Conservation (phyloP, 2,797 vertebrate genomes). For the Xiphophorus birchmanni region DNA sequence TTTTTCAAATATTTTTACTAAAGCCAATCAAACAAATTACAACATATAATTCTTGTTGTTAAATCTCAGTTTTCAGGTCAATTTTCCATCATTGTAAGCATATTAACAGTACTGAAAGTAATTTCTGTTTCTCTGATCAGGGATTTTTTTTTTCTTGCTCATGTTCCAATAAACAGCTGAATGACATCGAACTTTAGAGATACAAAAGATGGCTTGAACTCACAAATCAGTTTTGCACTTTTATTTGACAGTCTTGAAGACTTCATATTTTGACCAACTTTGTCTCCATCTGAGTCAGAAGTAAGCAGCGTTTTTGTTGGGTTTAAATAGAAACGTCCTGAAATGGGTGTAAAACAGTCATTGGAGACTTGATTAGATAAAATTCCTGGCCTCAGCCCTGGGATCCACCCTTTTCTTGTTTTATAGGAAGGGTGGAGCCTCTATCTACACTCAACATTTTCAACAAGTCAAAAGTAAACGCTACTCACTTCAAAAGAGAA, state of each 20-base stretch:
- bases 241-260: not conserved
- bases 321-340: not conserved
- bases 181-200: not conserved
- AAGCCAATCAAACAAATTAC: too few species aligned
- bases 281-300: not conserved
- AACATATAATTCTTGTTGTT: too few species aligned
- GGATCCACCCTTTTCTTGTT: not conserved
- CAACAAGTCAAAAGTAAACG: not conserved
- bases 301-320: not conserved
- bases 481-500: not conserved
- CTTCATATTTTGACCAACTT: not conserved
- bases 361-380: constrained; percentile 3
- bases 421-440: not conserved
- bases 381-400: not conserved
- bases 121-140: not conserved
- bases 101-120: not conserved
- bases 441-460: not conserved
- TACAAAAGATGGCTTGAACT: not conserved
- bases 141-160: not conserved
- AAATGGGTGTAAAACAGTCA: not conserved
- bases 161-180: not conserved
- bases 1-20: not conserved
- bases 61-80: not conserved
- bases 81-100: not conserved
- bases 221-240: not conserved